A percentile compares a stretch with the other conserved stretches of the same genome.
Conservation (phyloP, 2,888 invertebrate genomes). For the Luffia ferchaultella region DNA sequence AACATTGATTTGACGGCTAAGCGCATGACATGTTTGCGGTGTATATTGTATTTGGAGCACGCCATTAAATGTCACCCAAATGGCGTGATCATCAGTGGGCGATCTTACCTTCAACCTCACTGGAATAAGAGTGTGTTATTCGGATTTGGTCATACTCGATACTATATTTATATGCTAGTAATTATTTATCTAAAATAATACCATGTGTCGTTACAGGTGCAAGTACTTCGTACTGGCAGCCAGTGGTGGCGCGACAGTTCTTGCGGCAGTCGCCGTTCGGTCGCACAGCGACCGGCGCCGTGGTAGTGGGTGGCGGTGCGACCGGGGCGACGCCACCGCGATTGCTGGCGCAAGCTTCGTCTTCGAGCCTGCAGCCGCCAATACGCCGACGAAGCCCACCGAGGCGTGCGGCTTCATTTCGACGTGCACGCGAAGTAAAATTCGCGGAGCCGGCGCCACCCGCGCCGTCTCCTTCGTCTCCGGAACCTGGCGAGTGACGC, state of each 20-base stretch:
- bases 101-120: no score
- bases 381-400: slow-evolving; percentile 39
- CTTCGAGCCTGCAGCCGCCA: slow-evolving; percentile 53
- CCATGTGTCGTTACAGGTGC: no score
- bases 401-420: slow-evolving; percentile 50
- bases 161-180: not conserved
- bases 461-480: slow-evolving; percentile 19
- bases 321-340: slow-evolving; percentile 22
- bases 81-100: no score
- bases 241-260: slow-evolving; percentile 77
- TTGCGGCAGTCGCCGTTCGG: slow-evolving; percentile 73
- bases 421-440: slow-evolving; percentile 60
- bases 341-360: slow-evolving; percentile 46
- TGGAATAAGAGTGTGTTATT: no score
- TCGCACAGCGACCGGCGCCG: slow-evolving; percentile 31
- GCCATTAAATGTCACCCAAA: no score
- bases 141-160: not conserved
- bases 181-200: not conserved
- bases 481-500: slow-evolving; percentile 53
- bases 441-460: slow-evolving; percentile 42
- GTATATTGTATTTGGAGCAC: no score
- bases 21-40: no score
- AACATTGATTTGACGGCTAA: no score
- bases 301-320: slow-evolving; percentile 27
- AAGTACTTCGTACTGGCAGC: slow-evolving; percentile 69